phyloP scores from a whole-genome alignment of 2,888 invertebrate species.

The Syrphus vitripennis region DNA sequence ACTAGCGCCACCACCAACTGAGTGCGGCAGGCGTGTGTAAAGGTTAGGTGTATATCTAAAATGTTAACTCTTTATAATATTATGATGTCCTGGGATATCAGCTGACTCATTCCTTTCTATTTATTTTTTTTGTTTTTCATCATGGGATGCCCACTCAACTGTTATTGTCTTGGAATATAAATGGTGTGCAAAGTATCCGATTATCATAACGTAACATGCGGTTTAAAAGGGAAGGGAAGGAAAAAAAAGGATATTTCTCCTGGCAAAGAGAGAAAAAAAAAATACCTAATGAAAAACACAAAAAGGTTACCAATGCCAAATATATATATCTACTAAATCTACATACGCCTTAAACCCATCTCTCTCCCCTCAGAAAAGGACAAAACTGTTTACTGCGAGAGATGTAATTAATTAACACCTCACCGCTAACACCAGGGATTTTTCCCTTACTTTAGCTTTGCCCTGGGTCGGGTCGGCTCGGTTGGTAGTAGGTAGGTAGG shows the following conservation, averaged over 20 bases:
- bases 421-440: slow-evolving; percentile 45
- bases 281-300: slow-evolving; percentile 32
- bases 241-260: slow-evolving; percentile 33
- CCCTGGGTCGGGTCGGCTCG: not conserved
- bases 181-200: slow-evolving; percentile 68
- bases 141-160: slow-evolving; percentile 33
- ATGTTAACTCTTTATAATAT: not conserved
- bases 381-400: slow-evolving; percentile 61
- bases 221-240: slow-evolving; percentile 14
- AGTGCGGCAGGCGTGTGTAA: not conserved
- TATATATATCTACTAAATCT: slow-evolving; percentile 33
- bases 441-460: not conserved
- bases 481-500: not conserved
- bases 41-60: not conserved
- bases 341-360: slow-evolving; percentile 50
- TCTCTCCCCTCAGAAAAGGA: not conserved
- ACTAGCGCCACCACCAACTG: not conserved
- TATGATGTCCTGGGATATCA: slow-evolving; percentile 28
- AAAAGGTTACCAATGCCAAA: slow-evolving; percentile 52
- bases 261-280: slow-evolving; percentile 1
- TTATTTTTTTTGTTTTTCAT: too few relatives aligned
- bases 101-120: slow-evolving; percentile 27
- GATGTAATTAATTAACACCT: slow-evolving; percentile 70
- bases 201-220: slow-evolving; percentile 69
- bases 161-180: slow-evolving; percentile 60